phyloP scores from a whole-genome alignment of 1,140 invertebrate species.

The Leptonema lineaticorne region DNA sequence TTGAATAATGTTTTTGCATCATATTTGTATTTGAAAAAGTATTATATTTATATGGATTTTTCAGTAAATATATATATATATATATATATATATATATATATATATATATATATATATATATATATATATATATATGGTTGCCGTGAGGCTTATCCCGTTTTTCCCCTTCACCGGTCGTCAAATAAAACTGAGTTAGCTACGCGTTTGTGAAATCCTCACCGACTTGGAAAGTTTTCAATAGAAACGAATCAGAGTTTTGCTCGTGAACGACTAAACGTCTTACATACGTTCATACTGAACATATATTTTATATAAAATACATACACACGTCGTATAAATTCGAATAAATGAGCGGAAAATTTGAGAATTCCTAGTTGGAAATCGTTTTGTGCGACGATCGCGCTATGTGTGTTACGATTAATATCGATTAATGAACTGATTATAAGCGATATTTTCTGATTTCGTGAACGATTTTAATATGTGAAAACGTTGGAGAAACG shows the following conservation, averaged over 20 bases:
- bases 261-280: neutral
- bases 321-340: neutral
- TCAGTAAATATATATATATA: neutral
- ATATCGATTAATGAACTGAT: too few species aligned
- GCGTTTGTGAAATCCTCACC: constrained; percentile 27
- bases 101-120: constrained; percentile 3
- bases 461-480: too few species aligned
- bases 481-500: too few species aligned
- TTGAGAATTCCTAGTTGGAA: too few species aligned
- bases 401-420: too few species aligned
- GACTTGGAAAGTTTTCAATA: constrained; percentile 36
- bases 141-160: constrained; percentile 14
- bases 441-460: too few species aligned
- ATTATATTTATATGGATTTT: neutral
- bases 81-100: neutral
- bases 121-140: neutral
- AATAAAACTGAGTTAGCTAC: constrained; percentile 33
- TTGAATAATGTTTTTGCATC: too few species aligned
- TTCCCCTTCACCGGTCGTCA: constrained; percentile 18
- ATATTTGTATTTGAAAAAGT: too few species aligned
- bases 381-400: too few species aligned
- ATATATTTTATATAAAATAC: neutral
- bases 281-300: neutral
- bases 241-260: constrained; percentile 31
- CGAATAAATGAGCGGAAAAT: neutral